Evolutionary conservation across 2,797 vertebrate species (phyloP).

Genomic region (Champsocephalus esox): DNA sequence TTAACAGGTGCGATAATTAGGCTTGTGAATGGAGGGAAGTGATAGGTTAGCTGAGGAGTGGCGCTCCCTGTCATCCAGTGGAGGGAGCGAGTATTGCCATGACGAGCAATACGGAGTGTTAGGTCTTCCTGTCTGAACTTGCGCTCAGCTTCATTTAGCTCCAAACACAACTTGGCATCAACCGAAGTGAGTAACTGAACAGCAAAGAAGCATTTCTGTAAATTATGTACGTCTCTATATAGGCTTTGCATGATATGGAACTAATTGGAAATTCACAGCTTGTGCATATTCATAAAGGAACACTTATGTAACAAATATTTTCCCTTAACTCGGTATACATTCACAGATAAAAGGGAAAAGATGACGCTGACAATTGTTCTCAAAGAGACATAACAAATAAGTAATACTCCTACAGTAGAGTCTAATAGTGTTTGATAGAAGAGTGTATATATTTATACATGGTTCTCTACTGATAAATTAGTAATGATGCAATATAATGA

Average conservation of each 20-base stretch:
- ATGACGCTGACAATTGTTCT: neutral
- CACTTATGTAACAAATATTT: neutral
- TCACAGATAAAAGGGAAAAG: neutral
- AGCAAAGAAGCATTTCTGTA: slow-evolving; percentile 23
- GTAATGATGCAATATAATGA: neutral
- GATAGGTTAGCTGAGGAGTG: too few relatives aligned
- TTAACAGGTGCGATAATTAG: too few relatives aligned
- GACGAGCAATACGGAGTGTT: too few relatives aligned
- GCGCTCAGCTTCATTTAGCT: slow-evolving; percentile 16
- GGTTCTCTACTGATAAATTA: neutral
- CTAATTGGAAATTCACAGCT: slow-evolving; percentile 11
- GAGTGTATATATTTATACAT: neutral
- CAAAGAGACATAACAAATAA: neutral
- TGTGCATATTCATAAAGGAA: slow-evolving; percentile 33
- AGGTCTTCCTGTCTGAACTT: too few relatives aligned
- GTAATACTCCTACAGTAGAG: neutral
- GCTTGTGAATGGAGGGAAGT: too few relatives aligned
- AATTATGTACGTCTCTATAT: slow-evolving; percentile 51
- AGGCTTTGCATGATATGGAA: slow-evolving; percentile 13
- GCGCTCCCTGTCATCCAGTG: too few relatives aligned
- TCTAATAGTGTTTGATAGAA: neutral
- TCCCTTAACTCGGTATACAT: too few relatives aligned
- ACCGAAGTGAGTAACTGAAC: slow-evolving; percentile 27
- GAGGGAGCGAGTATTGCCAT: too few relatives aligned
- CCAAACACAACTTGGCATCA: slow-evolving; percentile 46